These are phyloP conservation scores for Halocynthia roretzi DNA, from an alignment of 23 tunicate species.

Conservation along the genomic window DNA sequence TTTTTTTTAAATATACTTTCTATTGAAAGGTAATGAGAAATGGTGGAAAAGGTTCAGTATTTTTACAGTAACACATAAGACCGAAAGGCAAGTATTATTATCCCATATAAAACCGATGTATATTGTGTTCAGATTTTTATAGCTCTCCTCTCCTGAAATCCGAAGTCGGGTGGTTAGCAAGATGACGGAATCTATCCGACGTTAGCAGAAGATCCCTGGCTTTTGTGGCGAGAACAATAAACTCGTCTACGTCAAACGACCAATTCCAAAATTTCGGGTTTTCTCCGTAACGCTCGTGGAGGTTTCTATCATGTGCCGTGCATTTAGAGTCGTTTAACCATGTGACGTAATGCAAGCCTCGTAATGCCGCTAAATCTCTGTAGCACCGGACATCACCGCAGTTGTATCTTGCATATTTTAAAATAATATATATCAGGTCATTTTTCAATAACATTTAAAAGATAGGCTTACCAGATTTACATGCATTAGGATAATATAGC, in stretches of 20 bases:
- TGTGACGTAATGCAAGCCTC: slow-evolving; percentile 69
- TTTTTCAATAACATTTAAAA: no score
- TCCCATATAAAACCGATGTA: no score
- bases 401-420: slow-evolving; percentile 37
- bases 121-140: neutral
- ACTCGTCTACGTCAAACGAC: slow-evolving; percentile 32
- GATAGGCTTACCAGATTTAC: no score
- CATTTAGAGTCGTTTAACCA: slow-evolving; percentile 50
- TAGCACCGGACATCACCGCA: slow-evolving; percentile 52
- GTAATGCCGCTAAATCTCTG: slow-evolving; percentile 63
- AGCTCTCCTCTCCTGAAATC: slow-evolving; percentile 1
- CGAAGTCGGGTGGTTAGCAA: neutral
- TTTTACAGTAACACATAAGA: no score
- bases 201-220: slow-evolving; percentile 10
- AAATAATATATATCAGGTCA: neutral
- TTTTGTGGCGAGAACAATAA: slow-evolving; percentile 18
- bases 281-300: neutral
- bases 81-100: no score
- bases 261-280: slow-evolving; percentile 51
- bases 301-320: slow-evolving; percentile 32
- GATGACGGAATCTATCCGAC: slow-evolving; percentile 4
- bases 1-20: no score
- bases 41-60: no score
- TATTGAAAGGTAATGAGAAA: no score
- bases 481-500: no score